A percentile compares a stretch with the other conserved stretches of the same genome.
Conservation (phyloP, 2,797 vertebrate genomes). For the Enteromius anoplus region DNA sequence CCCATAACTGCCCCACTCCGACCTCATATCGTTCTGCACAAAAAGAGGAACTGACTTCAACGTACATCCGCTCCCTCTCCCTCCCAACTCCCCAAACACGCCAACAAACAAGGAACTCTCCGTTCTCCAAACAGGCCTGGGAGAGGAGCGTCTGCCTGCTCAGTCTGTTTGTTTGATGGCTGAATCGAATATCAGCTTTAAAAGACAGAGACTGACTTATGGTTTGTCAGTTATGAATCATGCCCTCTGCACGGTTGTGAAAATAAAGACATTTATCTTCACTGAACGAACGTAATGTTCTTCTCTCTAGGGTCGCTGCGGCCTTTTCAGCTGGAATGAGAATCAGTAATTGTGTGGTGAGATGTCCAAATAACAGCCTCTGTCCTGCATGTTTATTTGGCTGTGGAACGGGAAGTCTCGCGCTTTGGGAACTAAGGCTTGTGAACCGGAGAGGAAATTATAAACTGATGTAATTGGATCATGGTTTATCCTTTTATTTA, state of each 20-base stretch:
- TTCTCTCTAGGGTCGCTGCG: conserved; percentile 22
- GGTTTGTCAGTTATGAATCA: conserved; percentile 23
- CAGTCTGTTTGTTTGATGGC: conserved; percentile 46
- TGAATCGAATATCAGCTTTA: conserved; percentile 29
- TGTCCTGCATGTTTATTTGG: conserved; percentile 36
- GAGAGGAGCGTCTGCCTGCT: conserved; percentile 23
- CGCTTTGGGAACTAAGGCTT: background rate
- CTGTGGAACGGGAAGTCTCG: conserved; percentile 2
- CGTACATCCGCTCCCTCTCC: conserved; percentile 53
- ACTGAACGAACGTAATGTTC: conserved; percentile 26
- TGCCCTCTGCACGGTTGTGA: conserved; percentile 4
- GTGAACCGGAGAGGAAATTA: background rate
- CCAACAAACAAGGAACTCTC: conserved; percentile 49
- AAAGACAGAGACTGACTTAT: conserved; percentile 26
- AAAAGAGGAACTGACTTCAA: conserved; percentile 64
- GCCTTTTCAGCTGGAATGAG: conserved; percentile 40
- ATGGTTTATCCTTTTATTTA: conserved; percentile 8
- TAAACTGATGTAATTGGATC: conserved; percentile 16
- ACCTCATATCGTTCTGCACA: conserved; percentile 60
- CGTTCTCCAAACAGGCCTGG: conserved; percentile 20
- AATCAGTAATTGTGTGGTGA: conserved; percentile 45
- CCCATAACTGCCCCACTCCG: conserved; percentile 50
- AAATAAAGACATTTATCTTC: conserved; percentile 44
- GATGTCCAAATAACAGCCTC: conserved; percentile 40
- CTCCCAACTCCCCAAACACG: conserved; percentile 27